phyloP scores from a whole-genome alignment of 2,888 invertebrate species.

The Drosophila prolongata region DNA sequence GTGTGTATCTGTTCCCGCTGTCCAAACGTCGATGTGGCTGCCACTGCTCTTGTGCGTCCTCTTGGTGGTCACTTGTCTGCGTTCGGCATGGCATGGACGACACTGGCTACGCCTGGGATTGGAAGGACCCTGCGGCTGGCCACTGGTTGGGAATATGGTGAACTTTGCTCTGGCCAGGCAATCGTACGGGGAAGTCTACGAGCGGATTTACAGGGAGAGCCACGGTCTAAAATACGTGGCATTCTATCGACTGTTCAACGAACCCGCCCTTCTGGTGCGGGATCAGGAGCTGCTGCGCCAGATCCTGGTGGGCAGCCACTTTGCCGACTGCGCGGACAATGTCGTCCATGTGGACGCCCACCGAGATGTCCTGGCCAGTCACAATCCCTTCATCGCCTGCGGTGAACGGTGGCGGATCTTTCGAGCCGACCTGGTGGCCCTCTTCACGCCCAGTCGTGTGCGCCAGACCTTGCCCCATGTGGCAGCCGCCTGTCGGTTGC shows the following conservation, averaged over 20 bases:
- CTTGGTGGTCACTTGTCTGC: conserved; percentile 35
- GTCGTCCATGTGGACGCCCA: conserved; percentile 61
- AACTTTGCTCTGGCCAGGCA: conserved; percentile 56
- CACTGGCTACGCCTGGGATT: conserved; percentile 71
- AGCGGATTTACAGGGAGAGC: conserved; percentile 72
- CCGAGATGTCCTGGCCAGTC: conserved; percentile 62
- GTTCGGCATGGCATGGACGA: conserved; percentile 47
- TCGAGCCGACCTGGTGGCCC: conserved; percentile 71
- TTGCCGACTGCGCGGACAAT: conserved; percentile 70
- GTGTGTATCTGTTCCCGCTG: too few relatives aligned
- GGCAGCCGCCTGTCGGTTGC: conserved; percentile 54
- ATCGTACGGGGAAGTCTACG: conserved; percentile 75
- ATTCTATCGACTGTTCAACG: conserved; percentile 76
- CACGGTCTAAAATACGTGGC: conserved; percentile 62
- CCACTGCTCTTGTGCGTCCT: conserved; percentile 37
- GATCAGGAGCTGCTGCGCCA: conserved; percentile 66
- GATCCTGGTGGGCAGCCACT: conserved; percentile 68
- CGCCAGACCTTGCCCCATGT: conserved; percentile 69
- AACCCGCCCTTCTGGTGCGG: conserved; percentile 72
- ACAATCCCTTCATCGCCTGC: conserved; percentile 73
- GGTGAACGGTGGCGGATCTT: conserved; percentile 70
- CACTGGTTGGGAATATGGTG: conserved; percentile 76
- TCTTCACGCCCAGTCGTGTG: conserved; percentile 75
- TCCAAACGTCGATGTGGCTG: conserved; percentile 3
- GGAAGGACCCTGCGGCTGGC: conserved; percentile 60